Percentiles rank a stretch among this genome's conserved stretches.
Evolutionary conservation across 1,140 invertebrate genomes (phyloP).

Genomic region (Drosophila sechellia): DNA sequence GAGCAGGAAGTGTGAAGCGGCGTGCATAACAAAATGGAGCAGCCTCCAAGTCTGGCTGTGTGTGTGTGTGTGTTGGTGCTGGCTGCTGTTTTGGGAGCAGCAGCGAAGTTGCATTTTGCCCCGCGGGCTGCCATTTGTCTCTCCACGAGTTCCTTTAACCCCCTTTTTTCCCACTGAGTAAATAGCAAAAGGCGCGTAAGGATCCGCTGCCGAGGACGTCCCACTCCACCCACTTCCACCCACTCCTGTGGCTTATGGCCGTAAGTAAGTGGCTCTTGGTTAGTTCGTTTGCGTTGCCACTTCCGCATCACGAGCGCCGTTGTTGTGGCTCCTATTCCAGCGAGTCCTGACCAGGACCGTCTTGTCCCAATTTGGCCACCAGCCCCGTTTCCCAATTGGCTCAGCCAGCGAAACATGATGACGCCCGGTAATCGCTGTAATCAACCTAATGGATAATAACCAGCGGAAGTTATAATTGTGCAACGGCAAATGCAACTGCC

Average conservation of each 20-base stretch:
- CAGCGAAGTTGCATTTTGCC: conserved; percentile 30
- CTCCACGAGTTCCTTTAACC: conserved; percentile 6
- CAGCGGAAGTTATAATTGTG: conserved; percentile 40
- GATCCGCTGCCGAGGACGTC: conserved; percentile 20
- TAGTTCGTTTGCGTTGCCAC: conserved; percentile 77
- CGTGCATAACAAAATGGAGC: conserved; percentile 55
- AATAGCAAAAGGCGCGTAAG: conserved; percentile 80
- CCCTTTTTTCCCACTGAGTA: conserved; percentile 72
- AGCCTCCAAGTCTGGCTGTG: conserved; percentile 20
- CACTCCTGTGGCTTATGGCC: conserved; percentile 68
- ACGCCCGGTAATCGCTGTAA: conserved; percentile 42
- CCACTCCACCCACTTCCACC: conserved; percentile 1
- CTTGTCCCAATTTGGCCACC: conserved; percentile 70
- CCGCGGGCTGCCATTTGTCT: conserved; percentile 71
- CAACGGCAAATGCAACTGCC: conserved; percentile 21
- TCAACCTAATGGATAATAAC: conserved; percentile 49
- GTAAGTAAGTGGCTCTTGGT: conserved; percentile 82
- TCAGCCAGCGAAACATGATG: conserved; percentile 22
- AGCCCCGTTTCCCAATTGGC: conserved; percentile 68
- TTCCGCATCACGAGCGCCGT: conserved; percentile 61
- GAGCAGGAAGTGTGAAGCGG: conserved; percentile 79
- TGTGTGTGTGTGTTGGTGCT: conserved; percentile 11
- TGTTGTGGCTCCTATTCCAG: conserved; percentile 36
- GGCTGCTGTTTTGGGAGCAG: conserved; percentile 19
- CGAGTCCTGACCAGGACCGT: conserved; percentile 49